Evolutionary conservation across 2,113 vertebrate species (phyloP).

Genomic region (Brachyhypopomus occidentalis): DNA sequence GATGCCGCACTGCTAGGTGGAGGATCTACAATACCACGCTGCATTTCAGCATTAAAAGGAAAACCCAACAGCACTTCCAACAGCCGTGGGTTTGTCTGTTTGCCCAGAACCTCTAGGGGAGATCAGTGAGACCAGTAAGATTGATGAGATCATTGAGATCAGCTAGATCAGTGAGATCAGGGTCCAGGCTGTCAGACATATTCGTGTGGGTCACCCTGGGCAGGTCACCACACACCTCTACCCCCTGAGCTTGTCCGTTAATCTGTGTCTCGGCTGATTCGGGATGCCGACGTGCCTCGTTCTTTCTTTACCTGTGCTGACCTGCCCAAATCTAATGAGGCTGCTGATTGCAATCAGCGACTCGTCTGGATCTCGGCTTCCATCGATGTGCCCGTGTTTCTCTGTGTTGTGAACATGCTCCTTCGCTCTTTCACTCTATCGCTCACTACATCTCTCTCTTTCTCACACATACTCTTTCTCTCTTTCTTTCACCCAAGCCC

Average conservation of each 20-base stretch:
- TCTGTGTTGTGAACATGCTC: neutral
- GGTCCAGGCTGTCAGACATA: neutral
- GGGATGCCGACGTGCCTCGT: conserved; percentile 17
- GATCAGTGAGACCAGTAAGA: too few species aligned
- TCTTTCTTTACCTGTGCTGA: conserved; percentile 30
- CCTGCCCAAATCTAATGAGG: conserved; percentile 50
- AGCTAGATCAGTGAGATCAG: too few species aligned
- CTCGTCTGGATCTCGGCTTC: conserved; percentile 43
- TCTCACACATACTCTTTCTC: neutral
- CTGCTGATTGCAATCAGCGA: conserved; percentile 48
- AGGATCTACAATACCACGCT: neutral
- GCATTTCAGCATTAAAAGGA: neutral
- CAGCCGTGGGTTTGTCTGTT: conserved; percentile 35
- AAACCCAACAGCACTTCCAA: neutral
- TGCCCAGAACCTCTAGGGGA: too few species aligned
- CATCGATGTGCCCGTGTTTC: conserved; percentile 32
- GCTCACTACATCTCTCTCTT: conserved; percentile 25
- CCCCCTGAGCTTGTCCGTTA: conserved; percentile 11
- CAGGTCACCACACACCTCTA: neutral
- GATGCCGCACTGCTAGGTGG: too few species aligned
- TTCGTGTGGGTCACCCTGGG: neutral
- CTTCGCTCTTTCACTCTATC: conserved; percentile 31
- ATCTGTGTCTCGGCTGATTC: conserved; percentile 34
- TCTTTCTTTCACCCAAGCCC: neutral
- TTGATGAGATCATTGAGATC: too few species aligned